phyloP scores from a whole-genome alignment of 2,888 invertebrate species.

The Alcis repandata region DNA sequence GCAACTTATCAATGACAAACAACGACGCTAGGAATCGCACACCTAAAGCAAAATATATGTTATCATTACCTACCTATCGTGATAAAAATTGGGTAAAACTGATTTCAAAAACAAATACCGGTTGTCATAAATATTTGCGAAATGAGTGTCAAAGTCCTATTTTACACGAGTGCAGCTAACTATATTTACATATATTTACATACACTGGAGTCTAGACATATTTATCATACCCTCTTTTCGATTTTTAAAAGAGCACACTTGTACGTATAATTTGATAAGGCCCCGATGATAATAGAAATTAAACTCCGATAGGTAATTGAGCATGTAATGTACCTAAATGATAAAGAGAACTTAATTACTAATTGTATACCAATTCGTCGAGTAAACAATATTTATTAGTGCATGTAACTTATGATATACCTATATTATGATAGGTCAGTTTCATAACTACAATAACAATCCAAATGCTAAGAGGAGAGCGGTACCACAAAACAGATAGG shows the following conservation, averaged over 20 bases:
- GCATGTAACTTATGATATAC: neutral
- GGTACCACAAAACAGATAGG: too few relatives aligned
- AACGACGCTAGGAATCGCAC: conserved; percentile 23
- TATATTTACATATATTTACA: neutral
- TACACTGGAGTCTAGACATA: too few relatives aligned
- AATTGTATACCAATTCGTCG: neutral
- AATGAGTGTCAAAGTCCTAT: conserved; percentile 27
- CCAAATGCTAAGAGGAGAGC: too few relatives aligned
- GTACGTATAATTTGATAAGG: neutral
- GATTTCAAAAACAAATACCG: conserved; percentile 25
- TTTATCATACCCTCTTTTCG: too few relatives aligned
- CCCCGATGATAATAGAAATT: neutral
- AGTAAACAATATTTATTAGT: neutral
- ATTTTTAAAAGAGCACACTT: neutral
- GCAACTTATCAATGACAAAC: conserved; percentile 28
- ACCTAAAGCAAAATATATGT: conserved; percentile 14
- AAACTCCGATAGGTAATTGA: neutral
- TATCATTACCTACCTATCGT: conserved; percentile 16
- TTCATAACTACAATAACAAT: neutral
- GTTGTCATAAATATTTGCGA: conserved; percentile 21
- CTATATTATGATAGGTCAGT: neutral
- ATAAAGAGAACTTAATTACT: neutral
- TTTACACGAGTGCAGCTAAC: conserved; percentile 5
- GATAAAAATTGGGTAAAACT: conserved; percentile 30
- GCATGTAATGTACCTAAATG: neutral